phyloP scores from a whole-genome alignment of 2,888 invertebrate species.

The Sphinx pinastri region DNA sequence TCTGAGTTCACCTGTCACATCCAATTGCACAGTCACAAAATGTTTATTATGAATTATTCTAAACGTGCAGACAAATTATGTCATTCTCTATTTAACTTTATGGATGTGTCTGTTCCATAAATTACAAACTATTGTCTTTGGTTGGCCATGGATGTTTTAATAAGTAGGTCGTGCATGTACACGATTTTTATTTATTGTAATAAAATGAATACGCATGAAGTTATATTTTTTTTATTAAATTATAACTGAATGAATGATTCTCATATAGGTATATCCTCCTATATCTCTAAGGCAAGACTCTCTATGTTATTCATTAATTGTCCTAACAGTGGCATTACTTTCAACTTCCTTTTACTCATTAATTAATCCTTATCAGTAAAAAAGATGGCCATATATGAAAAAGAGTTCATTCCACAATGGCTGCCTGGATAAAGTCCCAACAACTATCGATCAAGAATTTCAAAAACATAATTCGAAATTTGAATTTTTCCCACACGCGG shows the following conservation, averaged over 20 bases:
- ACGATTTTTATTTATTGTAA: not conserved
- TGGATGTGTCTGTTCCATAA: constrained; percentile 17
- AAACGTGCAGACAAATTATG: constrained; percentile 20
- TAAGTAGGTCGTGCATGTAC: not conserved
- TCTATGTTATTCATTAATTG: no score
- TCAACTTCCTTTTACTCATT: not conserved
- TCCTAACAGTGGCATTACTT: not conserved
- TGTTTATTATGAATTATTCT: constrained; percentile 24
- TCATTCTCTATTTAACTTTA: constrained; percentile 16
- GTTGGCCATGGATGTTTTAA: constrained; percentile 9
- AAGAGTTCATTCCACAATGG: not conserved
- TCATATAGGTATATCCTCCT: no score
- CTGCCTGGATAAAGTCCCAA: not conserved
- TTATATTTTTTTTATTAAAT: no score
- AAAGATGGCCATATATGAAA: not conserved
- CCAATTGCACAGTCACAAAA: constrained; percentile 13
- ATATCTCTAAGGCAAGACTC: no score
- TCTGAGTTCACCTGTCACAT: constrained; percentile 21
- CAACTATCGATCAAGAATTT: constrained; percentile 34
- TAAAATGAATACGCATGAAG: not conserved
- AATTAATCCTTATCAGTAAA: not conserved
- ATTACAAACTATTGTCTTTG: constrained; percentile 21
- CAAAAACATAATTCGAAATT: constrained; percentile 40
- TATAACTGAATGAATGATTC: no score
- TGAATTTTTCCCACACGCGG: constrained; percentile 41